Base-by-base conservation (phyloP, 2,113 vertebrate species). In the Lagopus leucura region DNA sequence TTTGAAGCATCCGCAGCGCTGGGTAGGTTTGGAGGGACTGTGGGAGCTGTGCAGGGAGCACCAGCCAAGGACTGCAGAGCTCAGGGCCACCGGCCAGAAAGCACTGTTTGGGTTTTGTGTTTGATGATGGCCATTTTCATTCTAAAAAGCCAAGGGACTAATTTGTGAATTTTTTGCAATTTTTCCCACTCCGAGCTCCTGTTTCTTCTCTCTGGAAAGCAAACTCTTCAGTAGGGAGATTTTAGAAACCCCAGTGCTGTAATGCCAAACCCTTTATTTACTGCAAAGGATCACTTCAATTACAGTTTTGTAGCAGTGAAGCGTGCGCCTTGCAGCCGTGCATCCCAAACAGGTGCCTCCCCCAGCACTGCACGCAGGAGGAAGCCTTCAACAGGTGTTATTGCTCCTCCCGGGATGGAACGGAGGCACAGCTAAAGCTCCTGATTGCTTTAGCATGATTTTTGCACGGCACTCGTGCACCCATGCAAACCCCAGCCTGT, bases 121-220 rank as follows among this genome's bases (percentile, higher is more conserved):
- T 91, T 28, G 17, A 66, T 75, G 7, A 13, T 0, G 0, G 16
- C 2, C 1, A 3, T 38, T 32, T 34, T 71, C 3, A 2, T 38
- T 48, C 1, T 21, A 7, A 42, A 66, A 18, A 40, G 28, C 40
- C 20, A 34, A 45, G 58, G 11, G 36, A 13, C 13, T 15, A 4
- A 38, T 36, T 17, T 42, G 10, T 34, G 69, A 54, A 5, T 61
- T 90, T 73, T 27, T 22, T 16, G 32, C 48, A 27, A 24, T 77
- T 94, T 94, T 66, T 74, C 36, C 69, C 61, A 25, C 8, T n/a
- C 61, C 3, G 55, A 64, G 22, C 18, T 60, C 7, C 7, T 1
- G 28, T 52, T 38, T 45, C 64, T 45, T 45, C 42, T 20, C 28
- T 19, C 6, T 8, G 28, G 22, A 6, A 38, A 18, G 12, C 25